Evolutionary conservation across 53 echinoderm and acorn worm genomes (phyloP).

Genomic region (Holothuria scabra): DNA sequence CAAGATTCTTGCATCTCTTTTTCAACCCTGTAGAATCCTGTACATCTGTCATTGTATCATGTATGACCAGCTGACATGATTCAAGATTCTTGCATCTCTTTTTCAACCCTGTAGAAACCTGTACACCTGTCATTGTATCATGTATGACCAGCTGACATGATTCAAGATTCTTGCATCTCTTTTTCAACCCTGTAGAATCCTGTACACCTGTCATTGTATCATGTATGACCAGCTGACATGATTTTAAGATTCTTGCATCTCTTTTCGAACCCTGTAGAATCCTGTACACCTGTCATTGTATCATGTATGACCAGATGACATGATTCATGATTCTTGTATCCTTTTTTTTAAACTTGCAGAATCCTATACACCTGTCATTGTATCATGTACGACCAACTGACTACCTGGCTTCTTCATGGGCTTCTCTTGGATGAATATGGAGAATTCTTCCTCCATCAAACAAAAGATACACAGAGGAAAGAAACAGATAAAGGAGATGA

Average conservation of each 20-base stretch:
- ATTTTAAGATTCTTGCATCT: neutral
- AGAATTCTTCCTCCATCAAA: slow-evolving; percentile 94
- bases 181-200: too few relatives aligned
- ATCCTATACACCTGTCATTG: slow-evolving; percentile 89
- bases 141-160: too few relatives aligned
- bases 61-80: too few relatives aligned
- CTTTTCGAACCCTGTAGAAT: slow-evolving; percentile 11
- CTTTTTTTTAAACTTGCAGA: slow-evolving; percentile 38
- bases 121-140: too few relatives aligned
- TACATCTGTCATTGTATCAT: too few relatives aligned
- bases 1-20: too few relatives aligned
- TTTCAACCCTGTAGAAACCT: too few relatives aligned
- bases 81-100: too few relatives aligned
- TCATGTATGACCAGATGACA: neutral
- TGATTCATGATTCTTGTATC: neutral
- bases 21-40: too few relatives aligned
- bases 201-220: neutral
- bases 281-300: neutral
- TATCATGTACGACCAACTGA: slow-evolving; percentile 90
- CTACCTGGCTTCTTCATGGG: slow-evolving; percentile 93
- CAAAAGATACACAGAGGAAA: slow-evolving; percentile 57
- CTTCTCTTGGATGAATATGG: slow-evolving; percentile 81
- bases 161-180: too few relatives aligned
- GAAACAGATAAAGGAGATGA: slow-evolving; percentile 59
- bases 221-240: neutral